Percentiles rank a stretch among this genome's conserved stretches.
phyloP scores from a whole-genome alignment of 2,113 vertebrate species.

The Amphiprion ocellaris region DNA sequence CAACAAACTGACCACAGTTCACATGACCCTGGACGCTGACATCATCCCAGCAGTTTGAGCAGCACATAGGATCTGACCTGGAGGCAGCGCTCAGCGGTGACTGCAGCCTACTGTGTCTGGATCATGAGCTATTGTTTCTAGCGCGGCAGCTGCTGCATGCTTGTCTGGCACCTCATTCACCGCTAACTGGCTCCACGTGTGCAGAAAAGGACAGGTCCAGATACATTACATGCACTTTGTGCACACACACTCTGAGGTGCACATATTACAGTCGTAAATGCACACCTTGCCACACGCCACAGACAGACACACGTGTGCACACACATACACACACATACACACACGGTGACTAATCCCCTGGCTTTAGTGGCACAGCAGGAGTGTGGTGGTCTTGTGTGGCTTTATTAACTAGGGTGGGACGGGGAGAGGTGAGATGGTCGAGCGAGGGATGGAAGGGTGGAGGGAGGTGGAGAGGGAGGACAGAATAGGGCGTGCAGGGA shows the following conservation, averaged over 20 bases:
- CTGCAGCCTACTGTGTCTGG: slow-evolving; percentile 66
- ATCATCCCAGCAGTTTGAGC: slow-evolving; percentile 28
- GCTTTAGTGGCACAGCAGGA: slow-evolving; percentile 78
- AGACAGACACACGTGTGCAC: slow-evolving; percentile 49
- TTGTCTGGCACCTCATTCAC: slow-evolving; percentile 83
- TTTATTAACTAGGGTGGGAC: slow-evolving; percentile 79
- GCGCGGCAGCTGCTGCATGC: slow-evolving; percentile 78
- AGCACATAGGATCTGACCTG: slow-evolving; percentile 43
- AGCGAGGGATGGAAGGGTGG: slow-evolving; percentile 38
- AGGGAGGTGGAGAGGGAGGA: slow-evolving; percentile 36
- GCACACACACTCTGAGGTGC: slow-evolving; percentile 39
- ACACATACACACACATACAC: slow-evolving; percentile 37
- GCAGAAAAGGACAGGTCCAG: slow-evolving; percentile 70
- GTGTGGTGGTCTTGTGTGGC: slow-evolving; percentile 76
- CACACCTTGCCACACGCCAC: slow-evolving; percentile 65
- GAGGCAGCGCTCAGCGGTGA: slow-evolving; percentile 27
- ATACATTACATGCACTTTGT: slow-evolving; percentile 67
- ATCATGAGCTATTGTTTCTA: slow-evolving; percentile 66
- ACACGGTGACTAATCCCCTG: slow-evolving; percentile 59
- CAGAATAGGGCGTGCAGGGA: slow-evolving; percentile 44
- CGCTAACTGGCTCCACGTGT: slow-evolving; percentile 85
- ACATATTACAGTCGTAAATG: slow-evolving; percentile 40
- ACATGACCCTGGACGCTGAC: slow-evolving; percentile 10
- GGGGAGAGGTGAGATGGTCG: slow-evolving; percentile 70
- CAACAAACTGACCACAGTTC: background rate